phyloP scores from a whole-genome alignment of 1,140 invertebrate genomes.

The Holcopasites calliopsidis region DNA sequence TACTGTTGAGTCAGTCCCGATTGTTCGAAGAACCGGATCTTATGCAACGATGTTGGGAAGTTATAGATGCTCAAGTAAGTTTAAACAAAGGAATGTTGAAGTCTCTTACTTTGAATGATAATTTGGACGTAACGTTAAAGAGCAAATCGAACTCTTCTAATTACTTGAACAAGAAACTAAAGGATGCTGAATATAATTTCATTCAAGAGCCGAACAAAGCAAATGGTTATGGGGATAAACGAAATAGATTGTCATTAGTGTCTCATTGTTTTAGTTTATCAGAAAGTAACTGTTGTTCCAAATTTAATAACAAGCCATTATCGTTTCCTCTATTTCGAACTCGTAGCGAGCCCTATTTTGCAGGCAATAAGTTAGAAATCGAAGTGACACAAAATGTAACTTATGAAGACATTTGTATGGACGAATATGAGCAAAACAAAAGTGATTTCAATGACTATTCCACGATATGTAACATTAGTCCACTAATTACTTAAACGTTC shows the following conservation, averaged over 20 bases:
- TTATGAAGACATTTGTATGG: slow-evolving; percentile 69
- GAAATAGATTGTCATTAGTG: slow-evolving; percentile 40
- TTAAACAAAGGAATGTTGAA: slow-evolving; percentile 68
- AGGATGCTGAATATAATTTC: slow-evolving; percentile 28
- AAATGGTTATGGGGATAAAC: slow-evolving; percentile 21
- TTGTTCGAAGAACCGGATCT: slow-evolving; percentile 95
- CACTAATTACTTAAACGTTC: slow-evolving; percentile 33
- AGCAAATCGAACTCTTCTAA: slow-evolving; percentile 37
- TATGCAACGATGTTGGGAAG: slow-evolving; percentile 97
- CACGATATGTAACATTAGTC: slow-evolving; percentile 22
- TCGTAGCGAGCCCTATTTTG: slow-evolving; percentile 72
- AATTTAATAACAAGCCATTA: slow-evolving; percentile 40
- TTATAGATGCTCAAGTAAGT: slow-evolving; percentile 94
- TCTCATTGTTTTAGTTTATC: slow-evolving; percentile 59
- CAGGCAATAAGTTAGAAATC: slow-evolving; percentile 69
- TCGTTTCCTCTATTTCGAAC: slow-evolving; percentile 69
- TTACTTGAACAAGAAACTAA: slow-evolving; percentile 40
- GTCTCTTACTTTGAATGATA: slow-evolving; percentile 57
- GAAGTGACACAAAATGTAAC: slow-evolving; percentile 74
- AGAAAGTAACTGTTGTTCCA: slow-evolving; percentile 54
- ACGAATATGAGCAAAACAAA: slow-evolving; percentile 67
- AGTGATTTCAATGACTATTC: slow-evolving; percentile 51
- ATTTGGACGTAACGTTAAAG: slow-evolving; percentile 37
- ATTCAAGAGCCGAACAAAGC: slow-evolving; percentile 22
- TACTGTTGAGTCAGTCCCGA: slow-evolving; percentile 93